Evolutionary conservation across 1,140 invertebrate species (phyloP).

Genomic region (Drosophila repletoides): DNA sequence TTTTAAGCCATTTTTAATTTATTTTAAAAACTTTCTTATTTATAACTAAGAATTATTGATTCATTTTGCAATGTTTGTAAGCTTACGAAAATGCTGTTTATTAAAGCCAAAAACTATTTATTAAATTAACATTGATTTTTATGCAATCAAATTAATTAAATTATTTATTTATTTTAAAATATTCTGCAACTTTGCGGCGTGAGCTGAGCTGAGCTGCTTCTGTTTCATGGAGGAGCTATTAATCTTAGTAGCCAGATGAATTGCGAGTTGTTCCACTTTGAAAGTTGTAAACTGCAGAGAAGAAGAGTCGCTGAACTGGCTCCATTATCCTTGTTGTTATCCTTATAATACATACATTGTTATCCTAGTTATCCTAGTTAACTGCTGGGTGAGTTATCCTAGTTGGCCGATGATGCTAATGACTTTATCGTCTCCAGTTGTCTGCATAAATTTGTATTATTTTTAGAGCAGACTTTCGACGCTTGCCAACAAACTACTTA

Average conservation of each 20-base stretch:
- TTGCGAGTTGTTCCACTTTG: not conserved
- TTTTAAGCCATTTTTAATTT: too few relatives aligned
- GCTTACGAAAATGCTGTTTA: too few relatives aligned
- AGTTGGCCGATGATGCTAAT: conserved; percentile 45
- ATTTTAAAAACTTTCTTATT: too few relatives aligned
- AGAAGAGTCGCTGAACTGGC: not conserved
- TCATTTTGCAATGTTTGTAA: too few relatives aligned
- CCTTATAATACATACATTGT: not conserved
- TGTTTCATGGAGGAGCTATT: not conserved
- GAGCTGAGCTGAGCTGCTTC: not conserved
- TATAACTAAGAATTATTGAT: too few relatives aligned
- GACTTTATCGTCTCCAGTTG: conserved; percentile 58
- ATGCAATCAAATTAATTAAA: too few relatives aligned
- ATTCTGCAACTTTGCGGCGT: not conserved
- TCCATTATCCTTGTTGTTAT: not conserved
- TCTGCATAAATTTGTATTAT: conserved; percentile 67
- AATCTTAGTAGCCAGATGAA: conserved; percentile 5
- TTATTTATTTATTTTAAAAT: too few relatives aligned
- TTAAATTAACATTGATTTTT: too few relatives aligned
- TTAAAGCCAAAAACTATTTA: too few relatives aligned
- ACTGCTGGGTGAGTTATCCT: not conserved
- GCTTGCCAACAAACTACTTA: conserved; percentile 42
- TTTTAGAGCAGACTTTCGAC: conserved; percentile 20
- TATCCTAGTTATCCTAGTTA: not conserved
- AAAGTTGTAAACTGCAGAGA: too few relatives aligned